A percentile compares a stretch with the other conserved stretches of the same genome.
These are phyloP conservation scores for Variabilichromis moorii DNA, from an alignment of 2,113 vertebrate genomes.

Conservation along the genomic window DNA sequence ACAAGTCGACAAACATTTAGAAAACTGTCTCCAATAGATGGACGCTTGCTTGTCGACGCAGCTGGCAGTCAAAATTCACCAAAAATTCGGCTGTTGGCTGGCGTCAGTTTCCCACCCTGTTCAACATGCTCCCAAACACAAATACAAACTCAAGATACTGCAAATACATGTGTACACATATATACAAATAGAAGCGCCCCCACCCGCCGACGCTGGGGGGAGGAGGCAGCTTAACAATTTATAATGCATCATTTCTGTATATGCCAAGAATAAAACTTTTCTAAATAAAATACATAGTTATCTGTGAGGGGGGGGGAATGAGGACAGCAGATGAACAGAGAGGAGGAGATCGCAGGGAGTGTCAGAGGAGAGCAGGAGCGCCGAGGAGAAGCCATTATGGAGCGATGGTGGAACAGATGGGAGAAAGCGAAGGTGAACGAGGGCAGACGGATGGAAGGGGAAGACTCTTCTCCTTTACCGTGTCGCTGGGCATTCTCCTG, in stretches of 20 bases:
- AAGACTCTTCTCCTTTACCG: slow-evolving; percentile 19
- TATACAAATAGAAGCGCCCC: slow-evolving; percentile 72
- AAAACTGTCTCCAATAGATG: not conserved
- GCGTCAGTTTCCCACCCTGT: slow-evolving; percentile 42
- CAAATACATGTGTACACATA: slow-evolving; percentile 75
- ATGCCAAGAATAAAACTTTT: slow-evolving; percentile 78
- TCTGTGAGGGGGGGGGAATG: slow-evolving; percentile 45
- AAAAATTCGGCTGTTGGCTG: slow-evolving; percentile 5
- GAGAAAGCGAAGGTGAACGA: not conserved
- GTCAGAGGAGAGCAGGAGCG: not conserved
- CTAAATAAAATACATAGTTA: slow-evolving; percentile 79
- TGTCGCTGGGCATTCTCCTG: slow-evolving; percentile 22
- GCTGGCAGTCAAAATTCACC: not conserved
- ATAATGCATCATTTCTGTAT: slow-evolving; percentile 76
- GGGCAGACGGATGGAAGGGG: slow-evolving; percentile 5
- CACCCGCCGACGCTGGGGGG: not conserved
- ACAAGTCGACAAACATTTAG: not conserved
- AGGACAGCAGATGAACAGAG: slow-evolving; percentile 48
- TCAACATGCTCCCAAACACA: slow-evolving; percentile 59
- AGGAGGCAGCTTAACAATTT: slow-evolving; percentile 54
- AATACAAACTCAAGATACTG: slow-evolving; percentile 64
- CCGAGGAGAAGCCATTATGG: not conserved
- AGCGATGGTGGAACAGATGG: not conserved
- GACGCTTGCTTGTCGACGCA: not conserved
- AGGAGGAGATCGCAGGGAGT: not conserved